Evolutionary conservation across 2,113 vertebrate species (phyloP).

Genomic region (Numida meleagris): DNA sequence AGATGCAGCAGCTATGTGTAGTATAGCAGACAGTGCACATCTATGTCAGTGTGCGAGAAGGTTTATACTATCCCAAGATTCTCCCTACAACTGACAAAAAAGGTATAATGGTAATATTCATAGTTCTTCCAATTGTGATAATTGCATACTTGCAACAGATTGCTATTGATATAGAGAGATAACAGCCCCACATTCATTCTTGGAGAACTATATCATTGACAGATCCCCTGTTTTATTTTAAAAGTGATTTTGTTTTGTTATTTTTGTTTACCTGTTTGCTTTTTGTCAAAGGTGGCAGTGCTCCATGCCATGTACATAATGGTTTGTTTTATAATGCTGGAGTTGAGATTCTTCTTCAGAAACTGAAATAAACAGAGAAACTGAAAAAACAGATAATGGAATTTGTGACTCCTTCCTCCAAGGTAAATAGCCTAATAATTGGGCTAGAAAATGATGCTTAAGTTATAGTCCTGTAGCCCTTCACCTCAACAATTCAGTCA

Average conservation of each 20-base stretch:
- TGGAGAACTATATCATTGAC: background rate
- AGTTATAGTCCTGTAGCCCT: background rate
- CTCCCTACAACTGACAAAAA: background rate
- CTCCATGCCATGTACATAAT: background rate
- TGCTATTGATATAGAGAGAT: background rate
- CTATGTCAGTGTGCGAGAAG: background rate
- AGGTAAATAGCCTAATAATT: background rate
- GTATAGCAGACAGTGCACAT: background rate
- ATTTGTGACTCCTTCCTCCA: background rate
- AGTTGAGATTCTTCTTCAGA: background rate
- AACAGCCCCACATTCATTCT: rapidly evolving
- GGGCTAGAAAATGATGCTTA: background rate
- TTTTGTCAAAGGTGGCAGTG: background rate
- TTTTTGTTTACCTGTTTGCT: background rate
- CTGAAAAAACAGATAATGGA: background rate
- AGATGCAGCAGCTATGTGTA: rapidly evolving
- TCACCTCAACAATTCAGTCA: background rate
- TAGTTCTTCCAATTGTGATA: background rate
- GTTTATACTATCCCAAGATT: background rate
- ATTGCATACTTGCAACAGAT: background rate
- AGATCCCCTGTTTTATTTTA: background rate
- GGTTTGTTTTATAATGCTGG: background rate
- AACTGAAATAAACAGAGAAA: background rate
- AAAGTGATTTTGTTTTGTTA: background rate
- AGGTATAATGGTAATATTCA: background rate